Conservation (phyloP, 2,797 vertebrate genomes). For the Schizothorax lantsangensis region DNA sequence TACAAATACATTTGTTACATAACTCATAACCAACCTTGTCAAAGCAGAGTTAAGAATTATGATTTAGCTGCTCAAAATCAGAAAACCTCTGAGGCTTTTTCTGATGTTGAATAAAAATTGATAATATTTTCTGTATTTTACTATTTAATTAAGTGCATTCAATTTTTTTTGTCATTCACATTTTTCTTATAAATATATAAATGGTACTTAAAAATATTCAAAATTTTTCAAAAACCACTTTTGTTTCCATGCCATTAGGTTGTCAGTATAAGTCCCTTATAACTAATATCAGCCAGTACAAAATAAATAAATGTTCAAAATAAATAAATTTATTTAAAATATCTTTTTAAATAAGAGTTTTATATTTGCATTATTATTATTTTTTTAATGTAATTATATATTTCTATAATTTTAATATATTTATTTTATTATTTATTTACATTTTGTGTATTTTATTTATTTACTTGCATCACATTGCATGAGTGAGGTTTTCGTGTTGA, state of each 20-base stretch:
- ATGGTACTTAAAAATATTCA: background rate
- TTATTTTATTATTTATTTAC: background rate
- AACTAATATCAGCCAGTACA: background rate
- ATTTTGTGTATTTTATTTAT: background rate
- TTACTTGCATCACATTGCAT: background rate
- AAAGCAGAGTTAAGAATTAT: background rate
- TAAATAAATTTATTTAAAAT: background rate
- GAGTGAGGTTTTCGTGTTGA: background rate
- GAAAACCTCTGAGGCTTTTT: background rate
- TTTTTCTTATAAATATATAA: background rate
- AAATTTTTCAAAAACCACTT: background rate
- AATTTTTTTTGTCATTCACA: background rate
- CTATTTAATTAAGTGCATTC: background rate
- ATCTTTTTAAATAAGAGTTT: background rate
- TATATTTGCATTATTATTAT: no score
- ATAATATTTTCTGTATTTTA: background rate
- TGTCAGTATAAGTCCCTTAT: background rate
- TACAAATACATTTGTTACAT: background rate
- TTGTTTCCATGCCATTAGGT: background rate
- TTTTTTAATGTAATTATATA: no score
- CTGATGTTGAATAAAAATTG: background rate
- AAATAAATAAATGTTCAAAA: background rate
- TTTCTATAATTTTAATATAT: no score
- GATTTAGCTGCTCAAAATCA: background rate
- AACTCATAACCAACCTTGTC: background rate